Evolutionary conservation across 2,797 vertebrate species (phyloP).

Genomic region (Sebastes taczanowskii): DNA sequence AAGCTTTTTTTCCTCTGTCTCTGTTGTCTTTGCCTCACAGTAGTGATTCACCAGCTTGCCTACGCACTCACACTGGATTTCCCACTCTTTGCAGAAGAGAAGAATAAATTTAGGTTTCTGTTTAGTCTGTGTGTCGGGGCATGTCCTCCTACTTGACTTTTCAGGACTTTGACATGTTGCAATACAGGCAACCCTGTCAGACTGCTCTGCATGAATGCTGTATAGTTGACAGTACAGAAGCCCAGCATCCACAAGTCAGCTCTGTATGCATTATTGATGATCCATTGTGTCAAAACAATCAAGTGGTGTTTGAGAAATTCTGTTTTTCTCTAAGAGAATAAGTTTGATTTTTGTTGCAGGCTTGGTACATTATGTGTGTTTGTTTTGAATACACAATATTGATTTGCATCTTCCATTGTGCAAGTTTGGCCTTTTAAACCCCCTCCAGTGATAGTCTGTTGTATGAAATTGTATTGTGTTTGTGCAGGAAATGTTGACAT

Average conservation of each 20-base stretch:
- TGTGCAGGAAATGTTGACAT: neutral
- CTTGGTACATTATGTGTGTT: neutral
- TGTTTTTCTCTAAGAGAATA: neutral
- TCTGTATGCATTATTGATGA: neutral
- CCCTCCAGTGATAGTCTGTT: neutral
- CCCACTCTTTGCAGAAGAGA: constrained; percentile 53
- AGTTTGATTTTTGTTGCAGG: neutral
- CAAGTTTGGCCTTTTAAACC: neutral
- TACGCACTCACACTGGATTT: constrained; percentile 67
- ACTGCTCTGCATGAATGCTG: neutral
- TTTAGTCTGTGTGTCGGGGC: constrained; percentile 68
- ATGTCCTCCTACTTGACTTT: constrained; percentile 52
- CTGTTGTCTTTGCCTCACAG: constrained; percentile 69
- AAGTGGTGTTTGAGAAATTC: neutral
- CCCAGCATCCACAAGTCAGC: neutral
- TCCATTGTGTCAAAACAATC: neutral
- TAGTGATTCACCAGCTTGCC: constrained; percentile 73
- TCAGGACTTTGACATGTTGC: constrained; percentile 38
- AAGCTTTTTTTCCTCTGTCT: constrained; percentile 28
- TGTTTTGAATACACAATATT: neutral
- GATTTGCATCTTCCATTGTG: neutral
- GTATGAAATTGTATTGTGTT: constrained; percentile 1
- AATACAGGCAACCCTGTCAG: neutral
- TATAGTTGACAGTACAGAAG: neutral
- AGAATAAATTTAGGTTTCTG: constrained; percentile 62